Evolutionary conservation across 2,888 invertebrate genomes (phyloP), one percentile per base, ranked within the genome.

Genomic region (Zaprionus lineosus): DNA sequence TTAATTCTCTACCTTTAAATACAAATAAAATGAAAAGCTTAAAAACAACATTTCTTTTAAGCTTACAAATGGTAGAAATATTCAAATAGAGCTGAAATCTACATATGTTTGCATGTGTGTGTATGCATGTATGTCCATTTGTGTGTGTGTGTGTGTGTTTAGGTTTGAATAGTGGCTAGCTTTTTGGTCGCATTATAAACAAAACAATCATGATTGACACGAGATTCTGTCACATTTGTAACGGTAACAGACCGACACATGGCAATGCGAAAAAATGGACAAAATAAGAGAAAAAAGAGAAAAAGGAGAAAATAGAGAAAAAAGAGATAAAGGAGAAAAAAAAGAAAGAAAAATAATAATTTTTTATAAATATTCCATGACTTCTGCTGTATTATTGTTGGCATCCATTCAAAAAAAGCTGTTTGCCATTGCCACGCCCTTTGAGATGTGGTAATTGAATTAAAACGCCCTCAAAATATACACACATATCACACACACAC

Each of bases 401-500:
- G n/a, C 39, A 4, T 4, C 15, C 46, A 29, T 21, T 24, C 7
- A 12, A 8, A 8, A 48, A 31, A 24, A 6, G 4, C 24, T 8
- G 26, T 52, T 60, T 50, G 48, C 40, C 19, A 2, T 12, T 29
- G 33, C 18, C 53, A 36, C 41, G 34, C 47, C 68, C 44, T 9
- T 16, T 39, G 47, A 40, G 24, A 18, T 29, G 41, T 31, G 59
- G 59, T 78, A 69, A 78, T 82, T 73, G 56, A 84, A 84, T 78
- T 52, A 73, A 69, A 11, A 43, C 47, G 26, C 58, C 65, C 37
- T 37, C 46, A 43, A 16, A 40, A n/a, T 5, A 8, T 12, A 37
- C 14, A 37, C 11, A 41, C 28, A 28, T 28, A 41, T 29, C 47
- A 19, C 39, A 56, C 46, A 44, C 64, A 46, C 50, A 43, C 34